Conservation (phyloP, 1,140 invertebrate genomes). For the Hylaeus volcanicus region DNA sequence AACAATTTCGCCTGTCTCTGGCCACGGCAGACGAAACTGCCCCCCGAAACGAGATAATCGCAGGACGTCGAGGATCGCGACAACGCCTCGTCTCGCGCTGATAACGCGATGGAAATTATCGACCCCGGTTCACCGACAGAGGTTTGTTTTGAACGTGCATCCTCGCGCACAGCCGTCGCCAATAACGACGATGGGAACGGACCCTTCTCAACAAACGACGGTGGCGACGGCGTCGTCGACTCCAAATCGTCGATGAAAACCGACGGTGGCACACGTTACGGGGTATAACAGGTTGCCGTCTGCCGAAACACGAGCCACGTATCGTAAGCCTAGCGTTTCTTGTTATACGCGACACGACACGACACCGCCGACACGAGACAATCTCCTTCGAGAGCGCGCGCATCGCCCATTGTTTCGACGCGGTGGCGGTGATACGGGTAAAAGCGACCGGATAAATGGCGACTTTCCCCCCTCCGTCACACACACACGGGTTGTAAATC, state of each 20-base stretch:
- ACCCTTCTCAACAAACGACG: slow-evolving; percentile 26
- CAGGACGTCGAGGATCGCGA: slow-evolving; percentile 31
- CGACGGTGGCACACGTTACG: slow-evolving; percentile 4
- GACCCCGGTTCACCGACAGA: slow-evolving; percentile 43
- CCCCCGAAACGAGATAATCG: slow-evolving; percentile 32
- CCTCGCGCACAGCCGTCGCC: slow-evolving; percentile 50
- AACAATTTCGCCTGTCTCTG: too few species aligned
- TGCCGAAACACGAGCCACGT: slow-evolving; percentile 60
- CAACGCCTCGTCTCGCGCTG: slow-evolving; percentile 52
- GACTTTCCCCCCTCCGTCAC: slow-evolving; percentile 53
- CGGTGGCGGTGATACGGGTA: slow-evolving; percentile 57
- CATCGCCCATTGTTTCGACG: slow-evolving; percentile 56
- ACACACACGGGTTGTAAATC: slow-evolving; percentile 38
- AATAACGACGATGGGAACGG: slow-evolving; percentile 47
- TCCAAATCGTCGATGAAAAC: neutral
- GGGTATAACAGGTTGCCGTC: slow-evolving; percentile 74
- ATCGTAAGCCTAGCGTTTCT: slow-evolving; percentile 52
- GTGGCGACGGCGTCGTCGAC: slow-evolving; percentile 40
- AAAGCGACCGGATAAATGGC: slow-evolving; percentile 69
- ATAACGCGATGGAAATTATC: slow-evolving; percentile 59
- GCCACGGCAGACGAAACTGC: slow-evolving; percentile 16
- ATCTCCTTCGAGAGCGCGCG: slow-evolving; percentile 51
- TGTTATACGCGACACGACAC: slow-evolving; percentile 44
- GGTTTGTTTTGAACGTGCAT: slow-evolving; percentile 57
- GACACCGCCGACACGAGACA: slow-evolving; percentile 44